Conservation (phyloP, 2,888 invertebrate species). For the Flabesymbios commensalis region DNA sequence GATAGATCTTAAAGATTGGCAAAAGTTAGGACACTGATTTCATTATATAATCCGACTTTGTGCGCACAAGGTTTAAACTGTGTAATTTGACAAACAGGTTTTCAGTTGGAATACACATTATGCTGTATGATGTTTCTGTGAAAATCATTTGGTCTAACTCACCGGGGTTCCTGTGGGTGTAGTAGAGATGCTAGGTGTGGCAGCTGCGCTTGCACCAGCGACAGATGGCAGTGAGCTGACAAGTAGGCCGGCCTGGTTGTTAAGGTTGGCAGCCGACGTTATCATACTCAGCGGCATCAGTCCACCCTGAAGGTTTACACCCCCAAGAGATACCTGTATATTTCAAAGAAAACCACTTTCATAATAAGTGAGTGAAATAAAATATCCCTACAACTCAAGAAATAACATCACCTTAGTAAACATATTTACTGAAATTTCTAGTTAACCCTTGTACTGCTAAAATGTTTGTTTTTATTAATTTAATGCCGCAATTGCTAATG, state of each 20-base stretch:
- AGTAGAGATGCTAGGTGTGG: constrained; percentile 4
- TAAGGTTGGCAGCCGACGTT: constrained; percentile 46
- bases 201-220: constrained; percentile 26
- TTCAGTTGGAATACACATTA: no score
- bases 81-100: no score
- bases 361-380: background rate
- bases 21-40: no score
- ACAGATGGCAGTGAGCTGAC: constrained; percentile 41
- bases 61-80: no score
- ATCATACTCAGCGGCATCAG: constrained; percentile 79
- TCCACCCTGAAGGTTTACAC: constrained; percentile 67
- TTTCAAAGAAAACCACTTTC: background rate
- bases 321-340: constrained; percentile 70
- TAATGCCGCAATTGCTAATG: background rate
- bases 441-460: no score
- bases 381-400: background rate
- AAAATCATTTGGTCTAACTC: no score
- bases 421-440: background rate
- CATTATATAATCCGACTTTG: no score
- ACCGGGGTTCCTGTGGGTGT: constrained; percentile 3
- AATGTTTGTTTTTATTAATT: background rate
- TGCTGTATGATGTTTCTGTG: no score
- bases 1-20: no score
- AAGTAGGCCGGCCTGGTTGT: constrained; percentile 48
- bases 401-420: background rate